Conservation (phyloP, 2,888 invertebrate species). For the Andrena trimmerana region DNA sequence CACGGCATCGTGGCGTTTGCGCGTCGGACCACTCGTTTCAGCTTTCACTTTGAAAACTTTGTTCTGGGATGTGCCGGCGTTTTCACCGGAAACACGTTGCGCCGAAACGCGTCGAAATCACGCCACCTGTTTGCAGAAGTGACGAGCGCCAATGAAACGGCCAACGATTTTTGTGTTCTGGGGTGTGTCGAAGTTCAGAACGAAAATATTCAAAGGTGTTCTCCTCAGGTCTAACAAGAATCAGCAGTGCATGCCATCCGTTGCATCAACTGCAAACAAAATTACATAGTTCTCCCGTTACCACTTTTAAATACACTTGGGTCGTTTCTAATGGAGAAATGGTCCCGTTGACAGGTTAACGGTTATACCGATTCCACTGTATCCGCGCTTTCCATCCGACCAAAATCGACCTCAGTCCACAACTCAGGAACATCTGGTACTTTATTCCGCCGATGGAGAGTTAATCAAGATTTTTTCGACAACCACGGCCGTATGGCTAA, state of each 20-base stretch:
- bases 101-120: not conserved
- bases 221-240: too few species aligned
- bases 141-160: not conserved
- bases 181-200: not conserved
- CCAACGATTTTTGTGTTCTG: not conserved
- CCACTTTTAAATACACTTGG: too few species aligned
- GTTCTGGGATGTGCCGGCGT: not conserved
- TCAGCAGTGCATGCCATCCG: too few species aligned
- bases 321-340: too few species aligned
- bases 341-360: too few species aligned
- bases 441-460: not conserved
- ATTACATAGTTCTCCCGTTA: too few species aligned
- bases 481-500: not conserved
- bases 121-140: conserved; percentile 14
- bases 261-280: too few species aligned
- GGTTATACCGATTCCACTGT: too few species aligned
- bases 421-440: not conserved
- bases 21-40: conserved; percentile 7
- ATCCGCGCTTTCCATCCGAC: too few species aligned
- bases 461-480: conserved; percentile 1
- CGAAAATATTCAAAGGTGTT: not conserved
- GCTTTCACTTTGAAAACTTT: conserved; percentile 34
- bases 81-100: not conserved
- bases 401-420: too few species aligned
- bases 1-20: conserved; percentile 39